phyloP scores from a whole-genome alignment of 1,140 invertebrate species.

The Colletes latitarsis region DNA sequence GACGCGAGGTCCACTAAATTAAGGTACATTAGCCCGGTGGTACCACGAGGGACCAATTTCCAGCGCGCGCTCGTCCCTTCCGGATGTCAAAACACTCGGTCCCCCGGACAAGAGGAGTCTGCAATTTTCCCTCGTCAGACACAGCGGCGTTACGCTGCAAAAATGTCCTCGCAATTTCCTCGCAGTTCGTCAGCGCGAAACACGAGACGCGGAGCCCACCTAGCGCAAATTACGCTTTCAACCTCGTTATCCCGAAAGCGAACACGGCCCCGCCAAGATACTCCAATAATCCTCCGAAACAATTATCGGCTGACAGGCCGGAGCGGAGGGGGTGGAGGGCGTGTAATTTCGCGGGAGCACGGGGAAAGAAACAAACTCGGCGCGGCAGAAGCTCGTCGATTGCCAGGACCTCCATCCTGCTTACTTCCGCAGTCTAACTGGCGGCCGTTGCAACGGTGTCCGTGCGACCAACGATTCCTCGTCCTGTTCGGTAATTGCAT shows the following conservation, averaged over 20 bases:
- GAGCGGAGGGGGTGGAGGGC: not conserved
- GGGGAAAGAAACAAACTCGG: conserved; percentile 39
- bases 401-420: conserved; percentile 19
- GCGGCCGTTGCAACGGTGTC: conserved; percentile 39
- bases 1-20: too few relatives aligned
- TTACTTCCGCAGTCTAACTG: conserved; percentile 29
- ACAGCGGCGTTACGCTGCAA: not conserved
- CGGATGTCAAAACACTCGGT: not conserved
- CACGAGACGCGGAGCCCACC: conserved; percentile 5
- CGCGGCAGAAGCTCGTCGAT: conserved; percentile 29
- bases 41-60: not conserved
- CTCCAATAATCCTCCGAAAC: conserved; percentile 46
- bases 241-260: conserved; percentile 44
- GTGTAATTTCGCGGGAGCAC: conserved; percentile 34
- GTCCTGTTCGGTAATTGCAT: conserved; percentile 64
- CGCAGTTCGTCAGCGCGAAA: conserved; percentile 24
- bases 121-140: conserved; percentile 9
- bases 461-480: conserved; percentile 44
- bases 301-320: conserved; percentile 41
- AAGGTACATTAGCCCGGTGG: too few relatives aligned
- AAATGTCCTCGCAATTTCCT: conserved; percentile 18
- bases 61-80: not conserved
- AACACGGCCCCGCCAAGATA: conserved; percentile 30
- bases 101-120: not conserved
- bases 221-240: conserved; percentile 37